Base-by-base conservation (phyloP, 2,113 vertebrate species). In the Parus major region DNA sequence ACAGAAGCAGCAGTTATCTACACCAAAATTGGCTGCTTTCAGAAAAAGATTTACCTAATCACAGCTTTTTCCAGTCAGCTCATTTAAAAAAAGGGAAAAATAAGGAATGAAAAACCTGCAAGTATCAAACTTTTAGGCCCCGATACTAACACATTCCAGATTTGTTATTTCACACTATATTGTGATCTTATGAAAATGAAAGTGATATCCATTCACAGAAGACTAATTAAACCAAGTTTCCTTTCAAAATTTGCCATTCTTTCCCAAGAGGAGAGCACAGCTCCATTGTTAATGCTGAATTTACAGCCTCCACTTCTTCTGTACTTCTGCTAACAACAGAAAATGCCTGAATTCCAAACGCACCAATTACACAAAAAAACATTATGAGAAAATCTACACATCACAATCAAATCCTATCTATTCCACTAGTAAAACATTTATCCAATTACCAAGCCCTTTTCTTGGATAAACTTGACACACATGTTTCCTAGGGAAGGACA, bases 201-300 rank as follows among this genome's bases (percentile, higher is more conserved):
- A 82, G 42, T 36, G 28, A 91, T 39, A 55, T 8, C 69, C 64
- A 79, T 77, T 73, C 84, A 93, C 42, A 94, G 83, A 64, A 84
- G 68, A 53, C 65, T 89, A 86, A 96, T 89, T 93, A 92, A 82
- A 86, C 29, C 85, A 66, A 88, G 79, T 69, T 66, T 53, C 49
- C 85, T 88, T 92, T 53, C 89, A 63, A 77, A 97, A 97, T 96
- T 85, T 95, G 82, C 96, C 86, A 88, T 95, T 95, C 88, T 95
- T 94, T 96, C 97, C 96, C 96, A 95, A 75, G 55, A 97, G 96
- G 80, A 95, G 71, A n/a, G 31, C 36, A 94, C 94, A 97, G 94
- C 79, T 75, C 86, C n/a, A 3, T 70, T 63, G 33, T 87, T 83
- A 91, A 88, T 36, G 66, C 63, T 72, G 65, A 78, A 92, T 95